Evolutionary conservation across 1,140 invertebrate genomes (phyloP).

Genomic region (Heterodera schachtii): DNA sequence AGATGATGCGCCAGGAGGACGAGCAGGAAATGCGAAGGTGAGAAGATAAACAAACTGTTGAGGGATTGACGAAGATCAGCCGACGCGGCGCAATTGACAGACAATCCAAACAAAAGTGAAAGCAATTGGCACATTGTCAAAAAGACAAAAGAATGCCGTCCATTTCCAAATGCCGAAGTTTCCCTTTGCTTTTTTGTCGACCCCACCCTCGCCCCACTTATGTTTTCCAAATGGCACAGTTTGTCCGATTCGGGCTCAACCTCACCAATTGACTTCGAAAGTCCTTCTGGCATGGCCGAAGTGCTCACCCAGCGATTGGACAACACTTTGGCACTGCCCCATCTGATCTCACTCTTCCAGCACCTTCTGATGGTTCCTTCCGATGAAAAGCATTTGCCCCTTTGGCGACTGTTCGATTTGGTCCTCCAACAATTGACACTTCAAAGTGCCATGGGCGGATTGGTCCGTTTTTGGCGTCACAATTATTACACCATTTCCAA

Average conservation of each 20-base stretch:
- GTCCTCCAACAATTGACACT: slow-evolving; percentile 92
- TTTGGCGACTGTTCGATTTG: slow-evolving; percentile 90
- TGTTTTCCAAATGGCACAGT: slow-evolving; percentile 34
- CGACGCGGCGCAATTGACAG: no score
- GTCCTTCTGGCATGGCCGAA: slow-evolving; percentile 90
- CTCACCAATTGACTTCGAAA: slow-evolving; percentile 87
- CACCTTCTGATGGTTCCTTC: slow-evolving; percentile 86
- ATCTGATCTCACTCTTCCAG: slow-evolving; percentile 85
- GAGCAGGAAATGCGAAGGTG: slow-evolving; percentile 77
- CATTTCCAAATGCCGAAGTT: no score
- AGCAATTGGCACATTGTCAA: no score
- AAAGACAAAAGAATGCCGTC: no score
- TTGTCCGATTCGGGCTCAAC: slow-evolving; percentile 52
- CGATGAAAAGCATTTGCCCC: slow-evolving; percentile 82
- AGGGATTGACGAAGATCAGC: background rate
- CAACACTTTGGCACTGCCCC: slow-evolving; percentile 87
- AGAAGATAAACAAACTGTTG: background rate
- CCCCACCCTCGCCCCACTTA: no score
- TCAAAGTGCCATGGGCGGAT: slow-evolving; percentile 77
- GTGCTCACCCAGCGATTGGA: slow-evolving; percentile 83
- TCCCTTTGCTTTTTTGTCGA: background rate
- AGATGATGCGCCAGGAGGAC: slow-evolving; percentile 95
- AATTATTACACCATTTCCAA: no score
- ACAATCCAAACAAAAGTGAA: no score
- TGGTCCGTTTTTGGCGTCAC: slow-evolving; percentile 70